Base-by-base conservation (phyloP, 2,113 vertebrate species). In the Aptenodytes forsteri region DNA sequence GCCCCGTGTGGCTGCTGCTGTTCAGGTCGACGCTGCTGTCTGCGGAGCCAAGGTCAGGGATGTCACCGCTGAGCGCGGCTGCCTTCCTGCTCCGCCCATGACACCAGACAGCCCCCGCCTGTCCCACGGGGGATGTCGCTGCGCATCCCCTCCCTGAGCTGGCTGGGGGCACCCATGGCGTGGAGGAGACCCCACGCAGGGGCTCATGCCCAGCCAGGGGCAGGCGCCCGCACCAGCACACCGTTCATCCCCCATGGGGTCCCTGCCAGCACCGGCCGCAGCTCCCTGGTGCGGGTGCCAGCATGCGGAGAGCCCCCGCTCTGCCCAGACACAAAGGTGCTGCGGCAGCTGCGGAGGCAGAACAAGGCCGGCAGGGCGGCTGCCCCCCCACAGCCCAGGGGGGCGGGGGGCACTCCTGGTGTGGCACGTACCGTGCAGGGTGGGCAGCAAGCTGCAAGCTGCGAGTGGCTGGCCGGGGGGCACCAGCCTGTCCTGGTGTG, bases 371-470 rank as follows among this genome's bases (percentile, higher is more conserved):
- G 34, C 1, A 6, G 9, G 40, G 46, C 1, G 17, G 29, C 16
- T 9, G 1, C 10, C 9, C 6, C 19, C 23, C 17, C 9, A 6
- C 47, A 26, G 30, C 27, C 27, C 5, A 13, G 42, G 2, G 3
- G 42, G 50, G 25, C 5, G 7, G 36, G 32, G 56, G 61, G 16
- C 36, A 40, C 20, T 36, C 18, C 80, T 54, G 80, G n/a, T 13
- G 34, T 25, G 46, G 73, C 58, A 58, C 92, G 16, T 89, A 98
- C 98, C 98, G 92, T 97, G 98, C 44, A 98, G 95, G 66, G 97
- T 21, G 13, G 98, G 96, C 10, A 97, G 97, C 34, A 97, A 98
- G 71, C 83, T 34, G 36, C n/a, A n/a, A n/a, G n/a, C n/a, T n/a
- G n/a, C n/a, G 2, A 62, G 32, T 7, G 7, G 54, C 22, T 8